Evolutionary conservation across 37 sponge, comb jelly and placozoan genomes (phyloP).

Genomic region (Dysidea cf. avara): DNA sequence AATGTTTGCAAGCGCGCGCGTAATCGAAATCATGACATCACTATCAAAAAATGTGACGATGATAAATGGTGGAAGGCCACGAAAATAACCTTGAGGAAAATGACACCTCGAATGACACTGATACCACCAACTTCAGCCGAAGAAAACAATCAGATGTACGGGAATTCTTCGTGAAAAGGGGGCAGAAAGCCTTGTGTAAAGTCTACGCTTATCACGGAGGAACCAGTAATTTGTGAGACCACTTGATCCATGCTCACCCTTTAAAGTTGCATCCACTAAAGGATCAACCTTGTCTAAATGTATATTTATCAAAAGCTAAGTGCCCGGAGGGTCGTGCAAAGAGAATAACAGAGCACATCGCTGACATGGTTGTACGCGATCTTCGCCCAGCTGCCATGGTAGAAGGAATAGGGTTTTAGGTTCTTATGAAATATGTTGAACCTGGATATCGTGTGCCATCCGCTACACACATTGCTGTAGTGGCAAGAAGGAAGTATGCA

Average conservation of each 20-base stretch:
- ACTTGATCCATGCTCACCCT: constrained; percentile 13
- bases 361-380: too few relatives aligned
- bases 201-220: constrained; percentile 14
- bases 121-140: too few relatives aligned
- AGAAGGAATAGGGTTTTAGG: constrained; percentile 8
- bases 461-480: constrained; percentile 8
- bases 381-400: constrained; percentile 31
- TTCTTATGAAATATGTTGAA: constrained; percentile 3
- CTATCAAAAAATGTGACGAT: too few relatives aligned
- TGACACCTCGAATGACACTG: too few relatives aligned
- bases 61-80: too few relatives aligned
- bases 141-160: constrained; percentile 31
- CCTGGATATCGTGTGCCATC: constrained; percentile 20
- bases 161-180: constrained; percentile 5
- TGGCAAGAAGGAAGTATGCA: too few relatives aligned
- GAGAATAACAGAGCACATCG: too few relatives aligned
- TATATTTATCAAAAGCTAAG: background rate
- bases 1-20: too few relatives aligned
- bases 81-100: too few relatives aligned
- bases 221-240: constrained; percentile 8
- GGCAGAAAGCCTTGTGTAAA: too few relatives aligned
- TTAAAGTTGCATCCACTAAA: background rate
- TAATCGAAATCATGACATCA: too few relatives aligned
- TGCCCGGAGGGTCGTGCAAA: constrained; percentile 5
- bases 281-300: background rate